Evolutionary conservation across 2,797 vertebrate species (phyloP), one percentile per base, ranked within the genome.

Genomic region (Alectoris magna): DNA sequence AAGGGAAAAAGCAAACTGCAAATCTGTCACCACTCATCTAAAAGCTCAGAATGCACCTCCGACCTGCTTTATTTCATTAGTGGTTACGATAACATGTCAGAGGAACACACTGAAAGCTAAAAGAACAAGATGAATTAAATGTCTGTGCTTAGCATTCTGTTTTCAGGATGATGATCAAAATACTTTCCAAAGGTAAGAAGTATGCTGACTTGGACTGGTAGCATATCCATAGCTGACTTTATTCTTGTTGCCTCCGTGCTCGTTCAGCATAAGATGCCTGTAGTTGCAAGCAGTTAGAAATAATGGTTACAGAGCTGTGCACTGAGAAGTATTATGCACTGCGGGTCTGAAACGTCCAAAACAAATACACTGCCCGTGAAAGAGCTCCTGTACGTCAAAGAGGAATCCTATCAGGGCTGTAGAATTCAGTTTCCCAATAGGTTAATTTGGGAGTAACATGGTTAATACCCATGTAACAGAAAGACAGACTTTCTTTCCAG

Each of bases 311-410:
- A 43, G 59, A 63, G 41, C 39, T 41, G 38, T 63, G 62, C 39
- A 41, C 19, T 15, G 13, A 43, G 39, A 43, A 38, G 16, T 12
- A 55, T 0, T 0, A 55, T 1, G 4, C 11, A 36, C 4, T 16
- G 16, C 19, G 29, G 12, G 44, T 75, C n/a, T 34, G 27, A 69
- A 14, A 21, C 21, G 12, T 51, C 55, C 70, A 66, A 71, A 22
- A 44, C 10, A 63, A 63, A 29, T 27, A 29, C 12, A 21, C 51
- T 29, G 16, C 53, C 39, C n/a, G 6, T 41, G 5, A 53, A 64
- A 10, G 49, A 80, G 70, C 19, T 48, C 41, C 41, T 10, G n/a
- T 13, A 19, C 14, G 38, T 26, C 9, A 29, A 29, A 49, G 67
- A 64, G 39, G 4, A 22, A 59, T 39, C 17, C 71, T 23, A 63